Conservation (phyloP, 2,888 invertebrate species). For the Mimas tiliae region DNA sequence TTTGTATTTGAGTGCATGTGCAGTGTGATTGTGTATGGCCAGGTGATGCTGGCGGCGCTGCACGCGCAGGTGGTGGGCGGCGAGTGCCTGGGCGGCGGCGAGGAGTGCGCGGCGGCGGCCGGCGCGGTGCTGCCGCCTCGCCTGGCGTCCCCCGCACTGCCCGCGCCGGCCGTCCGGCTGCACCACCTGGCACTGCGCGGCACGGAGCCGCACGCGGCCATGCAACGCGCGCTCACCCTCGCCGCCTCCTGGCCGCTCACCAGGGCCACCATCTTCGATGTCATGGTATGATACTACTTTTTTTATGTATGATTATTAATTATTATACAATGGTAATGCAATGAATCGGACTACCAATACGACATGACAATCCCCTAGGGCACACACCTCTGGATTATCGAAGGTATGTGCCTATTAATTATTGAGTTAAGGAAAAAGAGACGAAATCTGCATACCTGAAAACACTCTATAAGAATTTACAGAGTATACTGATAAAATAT, state of each 20-base stretch:
- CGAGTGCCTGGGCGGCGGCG: slow-evolving; percentile 89
- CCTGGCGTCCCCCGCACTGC: slow-evolving; percentile 91
- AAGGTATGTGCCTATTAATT: too few relatives aligned
- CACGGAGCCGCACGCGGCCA: slow-evolving; percentile 93
- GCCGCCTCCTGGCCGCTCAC: slow-evolving; percentile 97
- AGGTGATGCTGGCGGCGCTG: slow-evolving; percentile 97
- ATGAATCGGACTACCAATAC: background rate
- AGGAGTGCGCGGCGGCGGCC: slow-evolving; percentile 89
- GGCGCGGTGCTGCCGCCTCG: slow-evolving; percentile 92
- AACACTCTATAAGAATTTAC: too few relatives aligned
- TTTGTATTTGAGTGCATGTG: background rate
- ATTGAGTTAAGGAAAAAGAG: too few relatives aligned
- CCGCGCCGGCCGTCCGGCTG: slow-evolving; percentile 93
- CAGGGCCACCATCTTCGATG: slow-evolving; percentile 96
- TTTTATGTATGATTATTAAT: too few relatives aligned
- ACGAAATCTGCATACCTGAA: too few relatives aligned
- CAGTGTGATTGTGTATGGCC: slow-evolving; percentile 18
- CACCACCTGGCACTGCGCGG: slow-evolving; percentile 96
- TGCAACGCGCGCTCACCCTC: slow-evolving; percentile 96
- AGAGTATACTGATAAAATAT: too few relatives aligned
- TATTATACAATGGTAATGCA: background rate
- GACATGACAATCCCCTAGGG: too few relatives aligned
- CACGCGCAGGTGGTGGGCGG: slow-evolving; percentile 97
- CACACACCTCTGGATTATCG: too few relatives aligned
- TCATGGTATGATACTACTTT: slow-evolving; percentile 89